Evolutionary conservation across 2,888 invertebrate genomes (phyloP), one percentile per base, ranked within the genome.

Genomic region (Ariolimax columbianus): DNA sequence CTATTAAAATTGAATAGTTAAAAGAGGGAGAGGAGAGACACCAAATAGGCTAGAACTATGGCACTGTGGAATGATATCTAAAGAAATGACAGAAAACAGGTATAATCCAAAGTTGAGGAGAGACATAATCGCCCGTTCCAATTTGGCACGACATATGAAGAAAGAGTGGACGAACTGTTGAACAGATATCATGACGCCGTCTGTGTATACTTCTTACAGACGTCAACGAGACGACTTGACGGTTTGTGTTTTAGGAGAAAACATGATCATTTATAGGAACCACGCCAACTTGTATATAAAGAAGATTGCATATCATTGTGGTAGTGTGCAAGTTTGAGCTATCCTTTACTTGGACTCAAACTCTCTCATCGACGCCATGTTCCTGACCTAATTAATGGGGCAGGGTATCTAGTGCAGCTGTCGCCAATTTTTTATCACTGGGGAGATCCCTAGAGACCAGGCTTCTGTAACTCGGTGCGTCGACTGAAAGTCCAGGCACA

Each of bases 351-450:
- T 30, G 11, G 19, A 36, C 36, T 19, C 23, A 36, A 68, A 14
- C 23, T 72, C 4, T 40, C 26, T 72, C 9, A 38, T 1, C 26
- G 73, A 1, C 30, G 47, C 73, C 30, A 75, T 43, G 47, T 43
- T 75, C 47, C 30, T 75, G 73, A 30, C 73, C 73, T 75, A 75
- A 75, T 75, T 75, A 47, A 43, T 0, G 47, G 17, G 4, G 30
- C 14, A 30, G 47, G 43, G 30, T 30, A n/a, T 75, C 73, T 75
- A 30, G 73, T 75, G 73, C 73, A 75, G 73, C 47, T 75, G 17
- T 75, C 73, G 7, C 30, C 47, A 47, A 14, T 19, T 6, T 14
- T 30, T 75, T n/a, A 47, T 47, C 47, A 43, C 14, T 7, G 11
- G n/a, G 6, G 43, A 47, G 47, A 47, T 75, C 73, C 47, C 9